Percentiles rank a stretch among this genome's conserved stretches.
Conservation (phyloP, 2,113 vertebrate species). For the Chroicocephalus ridibundus region DNA sequence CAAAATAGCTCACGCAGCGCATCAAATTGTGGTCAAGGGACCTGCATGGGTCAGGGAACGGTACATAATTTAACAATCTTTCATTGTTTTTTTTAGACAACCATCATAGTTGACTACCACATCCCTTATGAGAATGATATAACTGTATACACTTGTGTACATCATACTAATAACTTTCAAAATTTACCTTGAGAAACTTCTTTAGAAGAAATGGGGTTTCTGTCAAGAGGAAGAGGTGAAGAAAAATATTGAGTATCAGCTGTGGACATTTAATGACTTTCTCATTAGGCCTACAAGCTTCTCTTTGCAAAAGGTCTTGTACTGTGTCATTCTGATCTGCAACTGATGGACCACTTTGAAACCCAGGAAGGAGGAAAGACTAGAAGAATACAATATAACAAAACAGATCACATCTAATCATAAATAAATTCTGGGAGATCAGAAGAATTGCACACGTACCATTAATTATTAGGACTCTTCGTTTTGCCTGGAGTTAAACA, state of each 20-base stretch:
- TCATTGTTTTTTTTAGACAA: not conserved
- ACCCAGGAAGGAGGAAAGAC: not conserved
- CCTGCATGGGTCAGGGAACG: not conserved
- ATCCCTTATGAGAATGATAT: not conserved
- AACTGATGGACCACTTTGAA: slow-evolving; percentile 13
- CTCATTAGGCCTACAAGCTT: not conserved
- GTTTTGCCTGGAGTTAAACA: not conserved
- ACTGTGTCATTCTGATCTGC: not conserved
- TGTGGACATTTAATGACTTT: not conserved
- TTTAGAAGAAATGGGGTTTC: not conserved
- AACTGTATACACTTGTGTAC: not conserved
- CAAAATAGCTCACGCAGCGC: not conserved
- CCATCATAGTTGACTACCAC: not conserved
- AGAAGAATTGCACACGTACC: not conserved
- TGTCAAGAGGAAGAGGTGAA: not conserved
- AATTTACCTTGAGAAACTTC: slow-evolving; percentile 61
- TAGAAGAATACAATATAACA: not conserved
- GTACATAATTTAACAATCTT: not conserved
- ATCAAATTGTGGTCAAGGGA: not conserved
- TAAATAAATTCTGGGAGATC: not conserved
- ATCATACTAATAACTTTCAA: not conserved
- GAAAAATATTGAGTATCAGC: not conserved
- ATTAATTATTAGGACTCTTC: not conserved
- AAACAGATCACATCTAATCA: not conserved
- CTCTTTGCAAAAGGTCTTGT: not conserved